A percentile compares a stretch with the other conserved stretches of the same genome.
These are phyloP conservation scores for Acrocephalus arundinaceus DNA, from an alignment of 2,113 vertebrate genomes.

Conservation along the genomic window DNA sequence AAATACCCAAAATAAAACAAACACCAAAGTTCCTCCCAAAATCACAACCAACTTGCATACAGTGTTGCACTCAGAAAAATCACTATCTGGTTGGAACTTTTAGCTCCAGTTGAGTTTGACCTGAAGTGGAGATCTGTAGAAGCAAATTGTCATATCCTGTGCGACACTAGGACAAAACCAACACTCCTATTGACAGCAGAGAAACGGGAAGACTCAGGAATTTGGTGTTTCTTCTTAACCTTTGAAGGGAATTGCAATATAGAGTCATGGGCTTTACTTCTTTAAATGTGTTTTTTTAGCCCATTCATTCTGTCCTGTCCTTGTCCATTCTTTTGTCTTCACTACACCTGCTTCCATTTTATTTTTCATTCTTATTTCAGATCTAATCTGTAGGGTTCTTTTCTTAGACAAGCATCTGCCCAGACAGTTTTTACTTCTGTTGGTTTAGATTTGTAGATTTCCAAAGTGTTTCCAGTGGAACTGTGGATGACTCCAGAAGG, in stretches of 20 bases:
- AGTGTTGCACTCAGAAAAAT: neutral
- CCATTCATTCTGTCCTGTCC: neutral
- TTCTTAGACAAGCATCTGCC: neutral
- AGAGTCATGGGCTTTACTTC: neutral
- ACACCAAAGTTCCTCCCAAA: neutral
- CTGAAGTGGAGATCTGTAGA: neutral
- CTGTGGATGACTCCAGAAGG: neutral
- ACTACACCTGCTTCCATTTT: neutral
- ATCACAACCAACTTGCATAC: neutral
- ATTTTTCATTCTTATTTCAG: neutral
- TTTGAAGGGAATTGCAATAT: neutral
- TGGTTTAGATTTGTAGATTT: neutral
- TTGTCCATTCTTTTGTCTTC: neutral
- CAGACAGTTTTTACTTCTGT: neutral
- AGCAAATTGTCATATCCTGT: neutral
- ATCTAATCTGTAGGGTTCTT: neutral
- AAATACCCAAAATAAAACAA: neutral
- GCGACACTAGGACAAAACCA: neutral
- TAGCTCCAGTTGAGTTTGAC: neutral
- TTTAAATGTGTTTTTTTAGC: neutral
- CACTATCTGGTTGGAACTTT: neutral
- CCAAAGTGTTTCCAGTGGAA: neutral
- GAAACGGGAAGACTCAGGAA: accelerated
- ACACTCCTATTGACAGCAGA: neutral
- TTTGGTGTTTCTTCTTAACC: neutral